phyloP scores from a whole-genome alignment of 2,888 invertebrate species.

The Drosophila fungiperda region DNA sequence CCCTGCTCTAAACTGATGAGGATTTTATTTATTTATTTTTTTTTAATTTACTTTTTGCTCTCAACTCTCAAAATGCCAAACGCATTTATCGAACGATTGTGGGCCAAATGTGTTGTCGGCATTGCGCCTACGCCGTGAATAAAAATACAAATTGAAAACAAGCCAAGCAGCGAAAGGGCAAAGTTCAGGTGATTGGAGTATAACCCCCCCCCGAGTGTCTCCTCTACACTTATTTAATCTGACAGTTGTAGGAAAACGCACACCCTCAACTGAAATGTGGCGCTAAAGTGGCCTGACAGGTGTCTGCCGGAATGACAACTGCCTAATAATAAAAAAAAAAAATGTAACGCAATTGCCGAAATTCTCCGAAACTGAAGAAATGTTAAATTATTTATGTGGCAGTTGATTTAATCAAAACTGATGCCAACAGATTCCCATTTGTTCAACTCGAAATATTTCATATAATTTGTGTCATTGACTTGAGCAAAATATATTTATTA shows the following conservation, averaged over 20 bases:
- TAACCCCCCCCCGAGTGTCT: background rate
- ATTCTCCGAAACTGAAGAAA: slow-evolving; percentile 2
- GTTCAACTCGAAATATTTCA: background rate
- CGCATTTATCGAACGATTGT: slow-evolving; percentile 60
- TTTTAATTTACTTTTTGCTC: slow-evolving; percentile 60
- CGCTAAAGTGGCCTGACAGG: slow-evolving; percentile 35
- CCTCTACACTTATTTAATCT: slow-evolving; percentile 15
- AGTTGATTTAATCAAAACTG: slow-evolving; percentile 29
- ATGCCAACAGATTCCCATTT: background rate
- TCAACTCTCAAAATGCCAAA: slow-evolving; percentile 66
- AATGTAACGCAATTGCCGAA: background rate
- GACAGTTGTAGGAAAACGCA: slow-evolving; percentile 3
- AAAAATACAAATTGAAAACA: slow-evolving; percentile 58
- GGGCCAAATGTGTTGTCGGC: slow-evolving; percentile 66
- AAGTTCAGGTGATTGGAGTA: slow-evolving; percentile 31
- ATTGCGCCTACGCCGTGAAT: slow-evolving; percentile 39
- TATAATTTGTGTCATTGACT: slow-evolving; percentile 1
- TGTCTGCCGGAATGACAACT: slow-evolving; percentile 24
- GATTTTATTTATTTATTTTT: slow-evolving; percentile 72
- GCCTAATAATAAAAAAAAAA: background rate
- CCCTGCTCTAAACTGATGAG: slow-evolving; percentile 8
- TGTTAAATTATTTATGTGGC: slow-evolving; percentile 24
- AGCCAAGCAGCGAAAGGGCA: slow-evolving; percentile 53
- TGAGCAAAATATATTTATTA: background rate
- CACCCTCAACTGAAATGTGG: slow-evolving; percentile 11